Evolutionary conservation across 2,888 invertebrate species (phyloP).

Genomic region (Drosophila hawaiiensis): DNA sequence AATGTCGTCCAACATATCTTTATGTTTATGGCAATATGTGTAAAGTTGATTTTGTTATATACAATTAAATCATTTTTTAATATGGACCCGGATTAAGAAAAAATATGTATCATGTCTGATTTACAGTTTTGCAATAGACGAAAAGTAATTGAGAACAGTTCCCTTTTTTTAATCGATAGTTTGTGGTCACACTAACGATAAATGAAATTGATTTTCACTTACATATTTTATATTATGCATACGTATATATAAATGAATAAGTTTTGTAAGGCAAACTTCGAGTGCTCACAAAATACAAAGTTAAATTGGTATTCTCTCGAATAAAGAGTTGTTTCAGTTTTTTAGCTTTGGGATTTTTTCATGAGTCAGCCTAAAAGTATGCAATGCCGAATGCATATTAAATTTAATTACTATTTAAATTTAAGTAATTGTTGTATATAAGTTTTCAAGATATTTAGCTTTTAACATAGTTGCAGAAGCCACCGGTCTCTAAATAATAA

Average conservation of each 20-base stretch:
- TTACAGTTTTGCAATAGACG: background rate
- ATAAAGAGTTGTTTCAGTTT: too few relatives aligned
- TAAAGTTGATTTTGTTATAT: background rate
- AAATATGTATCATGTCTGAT: background rate
- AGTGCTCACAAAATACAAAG: background rate
- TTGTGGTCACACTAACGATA: conserved; percentile 1
- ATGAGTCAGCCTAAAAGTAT: background rate
- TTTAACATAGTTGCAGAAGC: background rate
- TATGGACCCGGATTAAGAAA: background rate
- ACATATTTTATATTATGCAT: background rate
- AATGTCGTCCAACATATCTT: background rate
- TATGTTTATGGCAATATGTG: background rate
- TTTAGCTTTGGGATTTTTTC: background rate
- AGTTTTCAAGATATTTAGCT: background rate
- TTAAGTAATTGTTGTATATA: too few relatives aligned
- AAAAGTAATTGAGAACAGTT: background rate
- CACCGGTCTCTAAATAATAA: background rate
- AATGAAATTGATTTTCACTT: background rate
- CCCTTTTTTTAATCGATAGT: background rate
- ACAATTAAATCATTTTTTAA: background rate
- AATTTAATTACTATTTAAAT: background rate
- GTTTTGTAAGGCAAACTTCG: background rate
- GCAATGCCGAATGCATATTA: background rate
- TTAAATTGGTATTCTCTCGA: background rate
- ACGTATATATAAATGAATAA: background rate